Evolutionary conservation across 2,113 vertebrate genomes (phyloP).

Genomic region (Xiphophorus couchianus): DNA sequence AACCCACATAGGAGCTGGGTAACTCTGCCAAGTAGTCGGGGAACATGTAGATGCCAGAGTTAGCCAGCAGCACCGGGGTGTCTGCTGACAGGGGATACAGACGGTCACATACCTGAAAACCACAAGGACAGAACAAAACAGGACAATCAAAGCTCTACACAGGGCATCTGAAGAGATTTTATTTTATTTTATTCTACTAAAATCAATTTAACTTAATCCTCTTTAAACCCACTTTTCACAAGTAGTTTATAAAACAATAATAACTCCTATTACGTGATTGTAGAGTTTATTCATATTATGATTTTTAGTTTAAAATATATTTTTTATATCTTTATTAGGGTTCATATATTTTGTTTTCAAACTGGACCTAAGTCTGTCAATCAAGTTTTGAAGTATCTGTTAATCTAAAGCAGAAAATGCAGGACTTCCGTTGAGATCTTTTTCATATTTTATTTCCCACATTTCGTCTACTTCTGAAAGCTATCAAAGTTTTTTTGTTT

Average conservation of each 20-base stretch:
- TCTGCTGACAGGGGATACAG: constrained; percentile 86
- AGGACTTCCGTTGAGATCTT: not conserved
- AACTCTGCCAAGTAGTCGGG: constrained; percentile 85
- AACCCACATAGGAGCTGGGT: constrained; percentile 88
- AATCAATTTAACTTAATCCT: not conserved
- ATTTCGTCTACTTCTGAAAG: not conserved
- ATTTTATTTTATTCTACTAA: no score
- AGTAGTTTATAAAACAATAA: no score
- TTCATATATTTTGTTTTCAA: no score
- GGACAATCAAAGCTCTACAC: not conserved
- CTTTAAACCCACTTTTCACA: no score
- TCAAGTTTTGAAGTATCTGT: no score
- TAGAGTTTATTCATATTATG: no score
- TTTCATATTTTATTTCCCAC: not conserved
- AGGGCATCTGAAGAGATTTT: no score
- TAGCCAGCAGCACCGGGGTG: constrained; percentile 91
- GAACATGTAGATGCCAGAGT: constrained; percentile 93
- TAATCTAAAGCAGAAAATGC: not conserved
- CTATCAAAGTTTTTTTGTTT: not conserved
- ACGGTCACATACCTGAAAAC: constrained; percentile 91
- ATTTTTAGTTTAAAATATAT: no score
- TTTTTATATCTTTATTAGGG: no score
- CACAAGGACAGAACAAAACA: constrained; percentile 14
- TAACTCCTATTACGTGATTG: no score
- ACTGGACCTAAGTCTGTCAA: no score